Conservation (phyloP, 1,140 invertebrate species). For the Ruditapes philippinarum region DNA sequence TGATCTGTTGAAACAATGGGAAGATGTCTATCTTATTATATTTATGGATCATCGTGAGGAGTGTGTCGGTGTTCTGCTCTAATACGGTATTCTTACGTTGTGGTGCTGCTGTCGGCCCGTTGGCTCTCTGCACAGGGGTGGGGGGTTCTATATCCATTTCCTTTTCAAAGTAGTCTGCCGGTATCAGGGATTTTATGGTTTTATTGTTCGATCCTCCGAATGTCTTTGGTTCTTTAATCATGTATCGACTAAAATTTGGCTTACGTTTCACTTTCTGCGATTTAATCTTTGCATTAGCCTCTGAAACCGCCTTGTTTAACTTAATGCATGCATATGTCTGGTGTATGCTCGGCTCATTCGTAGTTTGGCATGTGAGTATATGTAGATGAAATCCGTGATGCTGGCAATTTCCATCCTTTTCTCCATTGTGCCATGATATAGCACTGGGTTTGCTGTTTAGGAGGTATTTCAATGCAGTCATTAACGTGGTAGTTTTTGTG, state of each 20-base stretch:
- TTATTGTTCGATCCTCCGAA: not conserved
- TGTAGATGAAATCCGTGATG: not conserved
- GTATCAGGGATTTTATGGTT: too few relatives aligned
- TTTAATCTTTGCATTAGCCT: not conserved
- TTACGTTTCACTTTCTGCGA: not conserved
- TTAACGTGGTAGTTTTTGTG: not conserved
- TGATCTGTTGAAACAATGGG: not conserved
- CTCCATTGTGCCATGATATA: not conserved
- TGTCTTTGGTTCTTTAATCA: not conserved
- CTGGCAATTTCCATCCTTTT: not conserved
- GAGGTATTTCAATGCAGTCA: not conserved
- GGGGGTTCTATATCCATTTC: too few relatives aligned
- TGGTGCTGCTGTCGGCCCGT: too few relatives aligned
- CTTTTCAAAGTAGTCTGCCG: too few relatives aligned
- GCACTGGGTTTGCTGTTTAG: not conserved
- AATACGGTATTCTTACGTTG: too few relatives aligned
- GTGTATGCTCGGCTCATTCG: not conserved
- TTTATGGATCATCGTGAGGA: not conserved
- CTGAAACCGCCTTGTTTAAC: not conserved
- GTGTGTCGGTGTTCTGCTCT: not conserved
- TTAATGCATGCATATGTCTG: not conserved
- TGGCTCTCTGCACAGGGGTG: too few relatives aligned
- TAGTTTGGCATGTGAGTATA: not conserved
- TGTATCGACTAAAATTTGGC: not conserved
- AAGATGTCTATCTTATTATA: not conserved